These are phyloP conservation scores for Machaerirhynchus nigripectus DNA, from an alignment of 2,113 vertebrate species.

Conservation along the genomic window DNA sequence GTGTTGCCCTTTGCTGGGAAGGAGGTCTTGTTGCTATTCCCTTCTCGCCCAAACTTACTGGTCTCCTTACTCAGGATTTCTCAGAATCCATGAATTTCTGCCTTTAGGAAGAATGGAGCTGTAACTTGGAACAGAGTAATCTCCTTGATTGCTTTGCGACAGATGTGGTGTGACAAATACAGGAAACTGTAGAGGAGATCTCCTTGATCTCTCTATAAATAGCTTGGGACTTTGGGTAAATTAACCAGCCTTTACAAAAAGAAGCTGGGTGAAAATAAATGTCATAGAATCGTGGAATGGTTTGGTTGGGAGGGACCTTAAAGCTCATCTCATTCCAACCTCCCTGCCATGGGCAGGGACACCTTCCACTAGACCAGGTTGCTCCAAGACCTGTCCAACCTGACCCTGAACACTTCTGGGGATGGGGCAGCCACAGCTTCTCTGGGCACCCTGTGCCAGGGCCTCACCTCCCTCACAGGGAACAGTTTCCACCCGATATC, in stretches of 20 bases:
- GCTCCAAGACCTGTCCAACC: background rate
- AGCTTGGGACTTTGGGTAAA: background rate
- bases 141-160: background rate
- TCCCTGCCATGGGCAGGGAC: background rate
- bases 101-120: background rate
- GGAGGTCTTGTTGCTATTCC: background rate
- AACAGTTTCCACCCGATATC: background rate
- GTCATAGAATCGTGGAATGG: background rate
- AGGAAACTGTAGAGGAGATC: background rate
- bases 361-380: rapidly evolving
- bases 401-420: background rate
- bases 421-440: background rate
- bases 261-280: background rate
- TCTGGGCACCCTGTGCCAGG: background rate
- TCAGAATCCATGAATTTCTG: background rate
- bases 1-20: background rate
- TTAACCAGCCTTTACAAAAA: background rate
- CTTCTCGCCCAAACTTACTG: background rate
- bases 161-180: background rate
- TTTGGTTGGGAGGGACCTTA: background rate
- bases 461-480: rapidly evolving
- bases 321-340: background rate
- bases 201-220: background rate
- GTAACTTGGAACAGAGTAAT: background rate
- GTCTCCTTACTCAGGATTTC: background rate